phyloP scores from a whole-genome alignment of 2,888 invertebrate genomes.

The Subacronicta megacephala region DNA sequence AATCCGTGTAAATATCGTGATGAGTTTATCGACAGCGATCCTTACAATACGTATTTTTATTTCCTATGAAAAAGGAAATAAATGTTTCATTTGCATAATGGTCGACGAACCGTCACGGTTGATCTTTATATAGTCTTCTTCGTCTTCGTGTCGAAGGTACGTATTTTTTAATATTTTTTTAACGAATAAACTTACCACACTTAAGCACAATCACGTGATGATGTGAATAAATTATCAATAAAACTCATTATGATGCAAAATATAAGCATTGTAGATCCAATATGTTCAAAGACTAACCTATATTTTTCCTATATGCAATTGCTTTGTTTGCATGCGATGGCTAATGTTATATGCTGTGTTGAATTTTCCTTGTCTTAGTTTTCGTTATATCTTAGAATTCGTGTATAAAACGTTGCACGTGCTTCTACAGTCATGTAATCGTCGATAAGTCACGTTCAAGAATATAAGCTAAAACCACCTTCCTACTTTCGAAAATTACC shows the following conservation, averaged over 20 bases:
- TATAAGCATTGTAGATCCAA: slow-evolving; percentile 43
- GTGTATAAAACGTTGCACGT: background rate
- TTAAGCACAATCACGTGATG: slow-evolving; percentile 63
- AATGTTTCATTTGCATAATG: slow-evolving; percentile 81
- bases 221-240: slow-evolving; percentile 76
- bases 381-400: background rate
- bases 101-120: slow-evolving; percentile 68
- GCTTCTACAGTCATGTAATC: background rate
- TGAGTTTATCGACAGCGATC: slow-evolving; percentile 66
- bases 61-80: slow-evolving; percentile 77
- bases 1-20: slow-evolving; percentile 66
- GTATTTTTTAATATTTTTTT: too few species aligned
- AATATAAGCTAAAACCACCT: slow-evolving; percentile 16
- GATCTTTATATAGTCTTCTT: slow-evolving; percentile 78
- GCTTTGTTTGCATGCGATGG: slow-evolving; percentile 43
- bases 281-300: slow-evolving; percentile 46
- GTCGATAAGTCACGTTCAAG: slow-evolving; percentile 35
- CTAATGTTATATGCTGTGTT: slow-evolving; percentile 23
- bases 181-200: slow-evolving; percentile 61
- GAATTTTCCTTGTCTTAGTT: background rate
- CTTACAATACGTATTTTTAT: slow-evolving; percentile 62
- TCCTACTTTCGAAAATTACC: slow-evolving; percentile 39
- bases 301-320: slow-evolving; percentile 62
- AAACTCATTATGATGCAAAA: slow-evolving; percentile 69
- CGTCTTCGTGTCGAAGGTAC: too few species aligned